Evolutionary conservation across 2,888 invertebrate species (phyloP).

Genomic region (Trichogramma evanescens): DNA sequence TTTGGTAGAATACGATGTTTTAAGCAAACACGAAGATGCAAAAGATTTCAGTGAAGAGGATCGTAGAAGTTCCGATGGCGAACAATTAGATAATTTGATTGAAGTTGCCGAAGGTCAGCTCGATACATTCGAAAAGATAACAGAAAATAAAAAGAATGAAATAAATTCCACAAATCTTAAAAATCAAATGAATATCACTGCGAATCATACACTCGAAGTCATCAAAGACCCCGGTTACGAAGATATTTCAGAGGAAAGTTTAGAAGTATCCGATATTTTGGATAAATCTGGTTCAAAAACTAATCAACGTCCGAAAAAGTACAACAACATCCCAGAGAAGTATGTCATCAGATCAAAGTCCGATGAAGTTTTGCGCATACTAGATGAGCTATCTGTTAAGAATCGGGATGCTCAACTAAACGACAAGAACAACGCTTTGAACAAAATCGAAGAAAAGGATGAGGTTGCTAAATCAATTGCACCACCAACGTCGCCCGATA

Average conservation of each 20-base stretch:
- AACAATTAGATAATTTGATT: constrained; percentile 36
- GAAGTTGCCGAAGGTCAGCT: constrained; percentile 32
- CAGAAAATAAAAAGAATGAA: constrained; percentile 10
- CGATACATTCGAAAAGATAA: constrained; percentile 27
- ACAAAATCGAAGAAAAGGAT: constrained; percentile 9
- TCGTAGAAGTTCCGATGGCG: constrained; percentile 32
- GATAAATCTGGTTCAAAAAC: constrained; percentile 33
- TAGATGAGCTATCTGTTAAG: constrained; percentile 35
- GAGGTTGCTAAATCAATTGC: constrained; percentile 21
- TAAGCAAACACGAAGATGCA: not conserved
- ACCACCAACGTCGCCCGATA: not conserved
- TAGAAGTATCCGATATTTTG: constrained; percentile 43
- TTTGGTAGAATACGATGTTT: constrained; percentile 5
- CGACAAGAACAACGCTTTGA: constrained; percentile 1
- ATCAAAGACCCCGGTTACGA: constrained; percentile 40
- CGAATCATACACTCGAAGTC: constrained; percentile 24
- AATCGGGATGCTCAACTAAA: not conserved
- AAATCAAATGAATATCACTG: constrained; percentile 12
- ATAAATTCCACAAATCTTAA: constrained; percentile 4
- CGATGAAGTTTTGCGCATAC: constrained; percentile 36
- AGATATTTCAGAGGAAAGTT: constrained; percentile 44
- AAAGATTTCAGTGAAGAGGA: constrained; percentile 24
- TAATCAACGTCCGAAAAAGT: constrained; percentile 25
- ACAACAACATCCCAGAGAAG: constrained; percentile 31
- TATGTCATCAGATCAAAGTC: constrained; percentile 36